Evolutionary conservation across 53 echinoderm and acorn worm species (phyloP).

Genomic region (Holothuria scabra): DNA sequence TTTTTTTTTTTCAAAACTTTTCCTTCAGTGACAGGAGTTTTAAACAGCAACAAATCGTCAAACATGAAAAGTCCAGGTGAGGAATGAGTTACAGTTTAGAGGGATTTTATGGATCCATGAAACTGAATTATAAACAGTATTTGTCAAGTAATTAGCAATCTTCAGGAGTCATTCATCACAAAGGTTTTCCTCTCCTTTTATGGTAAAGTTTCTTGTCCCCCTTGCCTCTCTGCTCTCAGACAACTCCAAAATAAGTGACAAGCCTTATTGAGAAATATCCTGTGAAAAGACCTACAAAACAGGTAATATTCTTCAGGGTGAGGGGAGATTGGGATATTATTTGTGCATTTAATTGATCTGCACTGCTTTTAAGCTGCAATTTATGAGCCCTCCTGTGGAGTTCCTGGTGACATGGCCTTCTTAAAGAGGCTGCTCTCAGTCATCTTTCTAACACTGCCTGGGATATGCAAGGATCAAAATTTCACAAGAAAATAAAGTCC

Average conservation of each 20-base stretch:
- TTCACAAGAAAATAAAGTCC: too few relatives aligned
- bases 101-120: conserved; percentile 29
- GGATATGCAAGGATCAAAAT: too few relatives aligned
- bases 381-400: conserved; percentile 45
- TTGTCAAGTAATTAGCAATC: conserved; percentile 29
- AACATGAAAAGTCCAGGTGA: conserved; percentile 13
- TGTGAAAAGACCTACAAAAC: neutral
- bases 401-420: neutral
- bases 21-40: too few relatives aligned
- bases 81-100: conserved; percentile 16
- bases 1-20: too few relatives aligned
- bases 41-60: too few relatives aligned
- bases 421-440: too few relatives aligned
- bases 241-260: too few relatives aligned
- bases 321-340: conserved; percentile 25
- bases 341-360: conserved; percentile 46
- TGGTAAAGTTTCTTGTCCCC: conserved; percentile 4
- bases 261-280: too few relatives aligned
- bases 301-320: neutral
- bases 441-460: too few relatives aligned
- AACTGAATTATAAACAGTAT: conserved; percentile 34
- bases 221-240: too few relatives aligned
- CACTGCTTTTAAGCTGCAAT: conserved; percentile 34
- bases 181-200: conserved; percentile 22
- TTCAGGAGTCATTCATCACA: conserved; percentile 7